Evolutionary conservation across 2,797 vertebrate species (phyloP).

Genomic region (Loris lydekkerianus): DNA sequence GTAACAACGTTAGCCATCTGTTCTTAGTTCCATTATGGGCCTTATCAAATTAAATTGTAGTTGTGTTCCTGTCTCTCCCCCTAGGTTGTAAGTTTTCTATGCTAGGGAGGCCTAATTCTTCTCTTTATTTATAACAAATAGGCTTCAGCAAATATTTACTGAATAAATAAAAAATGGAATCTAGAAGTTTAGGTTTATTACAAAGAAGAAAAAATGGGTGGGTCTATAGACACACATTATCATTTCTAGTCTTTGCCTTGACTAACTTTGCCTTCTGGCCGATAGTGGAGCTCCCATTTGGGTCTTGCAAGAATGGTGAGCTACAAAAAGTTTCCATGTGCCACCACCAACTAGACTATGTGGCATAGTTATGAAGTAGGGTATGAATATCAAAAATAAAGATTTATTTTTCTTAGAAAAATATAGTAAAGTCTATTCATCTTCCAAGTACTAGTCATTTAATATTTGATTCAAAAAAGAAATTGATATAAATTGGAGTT

Average conservation of each 20-base stretch:
- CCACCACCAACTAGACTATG: background rate
- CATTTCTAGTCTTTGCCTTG: background rate
- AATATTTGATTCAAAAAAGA: constrained; percentile 26
- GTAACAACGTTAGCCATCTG: background rate
- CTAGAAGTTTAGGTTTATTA: background rate
- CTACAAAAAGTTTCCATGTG: background rate
- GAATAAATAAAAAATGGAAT: background rate
- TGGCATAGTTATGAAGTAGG: background rate
- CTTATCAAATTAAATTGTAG: constrained; percentile 44
- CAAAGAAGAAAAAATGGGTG: constrained; percentile 32
- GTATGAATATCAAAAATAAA: constrained; percentile 39
- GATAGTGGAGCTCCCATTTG: background rate
- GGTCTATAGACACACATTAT: constrained; percentile 2
- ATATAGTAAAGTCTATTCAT: constrained; percentile 33
- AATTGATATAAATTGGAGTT: background rate
- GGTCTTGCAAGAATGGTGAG: background rate
- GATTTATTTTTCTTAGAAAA: background rate
- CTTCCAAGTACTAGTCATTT: constrained; percentile 1
- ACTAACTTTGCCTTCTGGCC: constrained; percentile 5
- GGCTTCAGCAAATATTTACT: constrained; percentile 53
- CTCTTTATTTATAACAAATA: constrained; percentile 37
- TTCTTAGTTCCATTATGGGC: constrained; percentile 18
- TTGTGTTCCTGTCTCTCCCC: background rate
- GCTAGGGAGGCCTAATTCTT: constrained; percentile 13
- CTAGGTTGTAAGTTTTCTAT: background rate